These are phyloP conservation scores for Noctilio leporinus DNA, from an alignment of 2,113 vertebrate genomes.

Conservation along the genomic window DNA sequence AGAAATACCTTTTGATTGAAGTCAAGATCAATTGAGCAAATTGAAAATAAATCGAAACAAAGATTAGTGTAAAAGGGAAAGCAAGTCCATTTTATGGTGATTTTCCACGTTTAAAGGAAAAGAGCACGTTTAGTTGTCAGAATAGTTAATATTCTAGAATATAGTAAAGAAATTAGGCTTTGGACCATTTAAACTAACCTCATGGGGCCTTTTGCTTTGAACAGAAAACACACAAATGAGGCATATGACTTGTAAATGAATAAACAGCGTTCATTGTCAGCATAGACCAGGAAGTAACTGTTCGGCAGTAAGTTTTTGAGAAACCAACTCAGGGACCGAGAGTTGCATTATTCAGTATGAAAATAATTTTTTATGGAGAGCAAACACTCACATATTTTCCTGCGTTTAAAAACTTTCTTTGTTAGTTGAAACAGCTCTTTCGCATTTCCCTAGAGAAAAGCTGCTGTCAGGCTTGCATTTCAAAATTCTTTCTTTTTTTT, in stretches of 20 bases:
- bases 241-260: not conserved
- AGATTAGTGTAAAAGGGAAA: slow-evolving; percentile 7
- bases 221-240: not conserved
- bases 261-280: slow-evolving; percentile 6
- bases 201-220: not conserved
- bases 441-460: slow-evolving; percentile 36
- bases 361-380: slow-evolving; percentile 22
- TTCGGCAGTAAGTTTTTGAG: slow-evolving; percentile 25
- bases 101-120: not conserved
- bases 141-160: not conserved
- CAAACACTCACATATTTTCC: slow-evolving; percentile 21
- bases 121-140: not conserved
- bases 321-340: not conserved
- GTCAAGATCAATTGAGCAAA: not conserved
- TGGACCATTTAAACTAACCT: not conserved
- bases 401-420: slow-evolving; percentile 32
- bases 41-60: not conserved
- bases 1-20: not conserved
- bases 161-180: slow-evolving; percentile 19
- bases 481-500: too few species aligned
- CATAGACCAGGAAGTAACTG: slow-evolving; percentile 1
- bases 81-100: not conserved
- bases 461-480: slow-evolving; percentile 31
- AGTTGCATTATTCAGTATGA: slow-evolving; percentile 51
- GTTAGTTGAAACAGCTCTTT: slow-evolving; percentile 44